Percentiles rank a stretch among this genome's conserved stretches.
These are phyloP conservation scores for Neotragus pygmaeus DNA, from an alignment of 2,113 vertebrate species.

Conservation along the genomic window DNA sequence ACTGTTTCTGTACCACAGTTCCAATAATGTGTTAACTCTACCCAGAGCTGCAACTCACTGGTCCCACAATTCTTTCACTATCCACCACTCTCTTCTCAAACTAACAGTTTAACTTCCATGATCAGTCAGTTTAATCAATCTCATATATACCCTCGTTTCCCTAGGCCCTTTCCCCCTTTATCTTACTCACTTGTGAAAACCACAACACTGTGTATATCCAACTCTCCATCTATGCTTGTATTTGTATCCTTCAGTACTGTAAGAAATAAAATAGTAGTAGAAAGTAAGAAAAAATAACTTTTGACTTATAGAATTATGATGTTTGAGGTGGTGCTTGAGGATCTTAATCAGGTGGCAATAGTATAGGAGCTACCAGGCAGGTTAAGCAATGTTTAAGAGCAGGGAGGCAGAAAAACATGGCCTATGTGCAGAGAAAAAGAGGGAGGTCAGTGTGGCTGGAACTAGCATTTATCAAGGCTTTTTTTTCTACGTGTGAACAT, in stretches of 20 bases:
- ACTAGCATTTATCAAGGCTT: background rate
- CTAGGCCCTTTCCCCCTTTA: background rate
- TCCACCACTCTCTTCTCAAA: background rate
- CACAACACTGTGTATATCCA: background rate
- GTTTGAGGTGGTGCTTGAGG: background rate
- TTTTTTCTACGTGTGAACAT: background rate
- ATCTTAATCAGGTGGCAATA: background rate
- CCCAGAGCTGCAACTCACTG: no score
- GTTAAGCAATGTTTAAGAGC: background rate
- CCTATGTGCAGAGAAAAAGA: background rate
- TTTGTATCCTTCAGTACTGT: background rate
- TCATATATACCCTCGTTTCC: background rate
- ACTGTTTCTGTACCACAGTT: no score
- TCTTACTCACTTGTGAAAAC: background rate
- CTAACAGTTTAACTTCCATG: background rate
- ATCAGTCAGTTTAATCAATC: background rate
- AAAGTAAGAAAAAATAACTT: background rate
- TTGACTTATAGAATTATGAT: background rate
- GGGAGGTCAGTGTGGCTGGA: background rate
- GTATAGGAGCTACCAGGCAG: background rate
- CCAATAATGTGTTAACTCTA: no score
- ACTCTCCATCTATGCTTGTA: background rate
- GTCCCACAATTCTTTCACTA: no score
- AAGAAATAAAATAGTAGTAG: background rate
- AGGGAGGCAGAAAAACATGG: background rate